phyloP scores from a whole-genome alignment of 2,113 vertebrate genomes.

The Saguinus imperator region DNA sequence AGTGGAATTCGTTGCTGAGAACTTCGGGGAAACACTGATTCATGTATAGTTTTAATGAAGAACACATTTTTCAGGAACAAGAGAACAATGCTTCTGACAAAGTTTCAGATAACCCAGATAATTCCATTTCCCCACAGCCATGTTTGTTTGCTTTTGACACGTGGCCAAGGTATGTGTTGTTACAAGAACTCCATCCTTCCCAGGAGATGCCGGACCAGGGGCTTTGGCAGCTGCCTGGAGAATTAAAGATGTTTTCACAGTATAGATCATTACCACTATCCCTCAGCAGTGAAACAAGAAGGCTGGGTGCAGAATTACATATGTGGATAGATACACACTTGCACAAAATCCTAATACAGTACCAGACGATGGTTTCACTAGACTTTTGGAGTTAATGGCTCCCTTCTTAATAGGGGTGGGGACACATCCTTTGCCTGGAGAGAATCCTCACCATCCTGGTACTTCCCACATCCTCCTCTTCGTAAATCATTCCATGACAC shows the following conservation, averaged over 20 bases:
- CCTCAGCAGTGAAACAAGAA: not conserved
- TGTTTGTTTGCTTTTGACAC: not conserved
- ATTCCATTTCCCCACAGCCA: not conserved
- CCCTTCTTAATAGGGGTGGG: not conserved
- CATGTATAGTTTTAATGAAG: not conserved
- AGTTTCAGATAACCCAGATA: not conserved
- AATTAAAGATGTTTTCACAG: not conserved
- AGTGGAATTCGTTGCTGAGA: not conserved
- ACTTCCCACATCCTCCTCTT: not conserved
- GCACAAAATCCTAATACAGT: not conserved
- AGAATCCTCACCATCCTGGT: not conserved
- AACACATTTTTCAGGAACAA: not conserved
- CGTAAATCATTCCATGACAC: not conserved
- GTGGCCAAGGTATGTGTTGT: not conserved
- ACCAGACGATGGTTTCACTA: rapidly evolving
- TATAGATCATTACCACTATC: not conserved
- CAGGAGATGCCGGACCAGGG: not conserved
- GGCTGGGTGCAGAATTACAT: rapidly evolving
- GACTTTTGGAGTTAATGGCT: no score
- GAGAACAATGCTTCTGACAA: not conserved
- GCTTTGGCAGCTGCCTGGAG: not conserved
- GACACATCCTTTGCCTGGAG: not conserved
- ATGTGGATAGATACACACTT: not conserved
- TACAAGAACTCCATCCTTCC: not conserved
- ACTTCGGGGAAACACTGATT: not conserved